Percentiles rank a stretch among this genome's conserved stretches.
These are phyloP conservation scores for Aphelenchoides besseyi DNA, from an alignment of 1,140 invertebrate species.

Conservation along the genomic window DNA sequence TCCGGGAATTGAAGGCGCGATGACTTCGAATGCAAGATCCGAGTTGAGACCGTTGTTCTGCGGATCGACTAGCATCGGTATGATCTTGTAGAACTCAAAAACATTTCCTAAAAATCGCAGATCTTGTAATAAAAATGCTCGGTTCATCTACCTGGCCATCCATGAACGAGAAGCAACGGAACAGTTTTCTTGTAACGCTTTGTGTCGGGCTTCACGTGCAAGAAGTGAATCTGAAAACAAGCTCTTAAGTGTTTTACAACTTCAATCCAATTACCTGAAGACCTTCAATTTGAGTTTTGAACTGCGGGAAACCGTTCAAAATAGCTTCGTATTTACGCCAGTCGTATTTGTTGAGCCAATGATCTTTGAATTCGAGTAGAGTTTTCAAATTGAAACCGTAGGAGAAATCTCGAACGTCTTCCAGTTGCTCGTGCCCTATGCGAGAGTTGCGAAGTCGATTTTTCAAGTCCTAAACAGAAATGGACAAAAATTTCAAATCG, in stretches of 20 bases:
- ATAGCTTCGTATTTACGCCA: slow-evolving; percentile 71
- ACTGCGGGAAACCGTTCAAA: slow-evolving; percentile 74
- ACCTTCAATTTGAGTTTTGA: slow-evolving; percentile 70
- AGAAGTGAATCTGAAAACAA: slow-evolving; percentile 42
- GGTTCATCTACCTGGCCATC: slow-evolving; percentile 73
- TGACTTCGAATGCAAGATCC: slow-evolving; percentile 75
- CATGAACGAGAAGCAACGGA: slow-evolving; percentile 72
- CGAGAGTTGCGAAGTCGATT: slow-evolving; percentile 67
- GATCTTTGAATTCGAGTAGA: slow-evolving; percentile 72
- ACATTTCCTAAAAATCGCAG: slow-evolving; percentile 64
- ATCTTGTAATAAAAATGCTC: neutral
- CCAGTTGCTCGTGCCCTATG: slow-evolving; percentile 68
- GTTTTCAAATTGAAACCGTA: slow-evolving; percentile 76
- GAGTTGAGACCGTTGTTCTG: slow-evolving; percentile 68
- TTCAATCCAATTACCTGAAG: slow-evolving; percentile 62
- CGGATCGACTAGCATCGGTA: slow-evolving; percentile 71
- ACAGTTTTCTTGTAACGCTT: slow-evolving; percentile 51
- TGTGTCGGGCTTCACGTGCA: slow-evolving; percentile 44
- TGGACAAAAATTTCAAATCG: neutral
- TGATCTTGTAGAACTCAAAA: slow-evolving; percentile 78
- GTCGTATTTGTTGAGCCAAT: slow-evolving; percentile 74
- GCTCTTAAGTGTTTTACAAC: neutral
- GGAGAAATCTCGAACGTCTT: slow-evolving; percentile 70
- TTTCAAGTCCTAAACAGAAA: slow-evolving; percentile 65
- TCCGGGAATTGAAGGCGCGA: slow-evolving; percentile 77